Base-by-base conservation (phyloP, 2,888 invertebrate genomes). In the Pseudanteris insignis region DNA sequence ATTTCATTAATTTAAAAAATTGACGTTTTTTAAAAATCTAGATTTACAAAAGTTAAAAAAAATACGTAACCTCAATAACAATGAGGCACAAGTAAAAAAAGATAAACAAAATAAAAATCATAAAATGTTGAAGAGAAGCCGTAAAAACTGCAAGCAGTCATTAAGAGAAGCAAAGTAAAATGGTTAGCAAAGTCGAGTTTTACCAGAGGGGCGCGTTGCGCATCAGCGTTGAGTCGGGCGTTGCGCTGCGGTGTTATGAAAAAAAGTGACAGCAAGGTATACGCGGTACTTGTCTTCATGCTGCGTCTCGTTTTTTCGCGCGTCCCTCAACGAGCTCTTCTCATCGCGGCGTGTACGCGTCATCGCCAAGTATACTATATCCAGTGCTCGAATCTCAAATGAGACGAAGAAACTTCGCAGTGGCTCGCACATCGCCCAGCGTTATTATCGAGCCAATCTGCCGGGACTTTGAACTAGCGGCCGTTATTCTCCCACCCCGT, bases 311-410 rank as follows among this genome's bases (percentile, higher is more conserved):
- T 34, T 59, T 64, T 64, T 61, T 40, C 63, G 51, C 50, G 29
- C 38, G 61, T 53, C 63, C 60, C 70, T 64, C 67, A 67, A 67
- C 66, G 65, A 65, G 67, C 55, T 26, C 71, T 65, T 63, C 68
- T 72, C 68, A 64, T 70, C 65, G 65, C 55, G 43, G 70, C 65
- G 65, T 53, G 44, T 73, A 74, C 74, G 74, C 77, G 77, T 77
- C 77, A 77, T 77, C 77, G 75, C 77, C 75, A 68, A 76, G 75
- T 77, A 77, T 77, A 74, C 75, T 73, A 73, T 71, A 73, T 71
- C 70, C 70, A 67, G 66, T 66, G 61, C 69, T 67, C 60, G 65
- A 64, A 68, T 70, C 66, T 70, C 68, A 66, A 54, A 28, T 36
- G 50, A 51, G 62, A 40, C 55, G 62, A 62, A 53, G 57, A 47